phyloP scores from a whole-genome alignment of 2,113 vertebrate genomes.

The Lycaon pictus region DNA sequence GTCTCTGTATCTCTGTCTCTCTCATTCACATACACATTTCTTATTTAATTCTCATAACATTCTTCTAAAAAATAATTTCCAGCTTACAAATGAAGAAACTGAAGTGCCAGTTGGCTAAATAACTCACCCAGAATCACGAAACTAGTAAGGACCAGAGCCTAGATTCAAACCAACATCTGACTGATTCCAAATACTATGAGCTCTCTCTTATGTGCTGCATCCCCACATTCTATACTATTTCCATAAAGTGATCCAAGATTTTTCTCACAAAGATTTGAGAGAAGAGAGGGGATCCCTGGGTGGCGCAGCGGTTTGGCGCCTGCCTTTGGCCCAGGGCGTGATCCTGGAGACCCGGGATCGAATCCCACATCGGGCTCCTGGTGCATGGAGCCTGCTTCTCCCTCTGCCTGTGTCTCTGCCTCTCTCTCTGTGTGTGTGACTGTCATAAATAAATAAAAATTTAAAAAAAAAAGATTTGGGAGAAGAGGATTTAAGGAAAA shows the following conservation, averaged over 20 bases:
- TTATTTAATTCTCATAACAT: neutral
- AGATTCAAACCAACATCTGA: neutral
- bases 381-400: too few species aligned
- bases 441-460: too few species aligned
- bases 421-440: too few species aligned
- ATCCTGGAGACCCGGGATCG: too few species aligned
- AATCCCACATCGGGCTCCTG: too few species aligned
- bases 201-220: neutral
- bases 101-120: neutral
- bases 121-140: neutral
- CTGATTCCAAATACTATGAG: neutral
- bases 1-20: neutral
- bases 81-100: neutral
- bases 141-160: neutral
- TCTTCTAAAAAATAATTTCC: neutral
- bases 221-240: neutral
- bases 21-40: neutral
- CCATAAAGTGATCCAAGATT: neutral
- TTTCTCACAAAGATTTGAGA: neutral
- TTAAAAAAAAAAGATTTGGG: neutral
- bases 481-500: neutral
- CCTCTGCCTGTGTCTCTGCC: too few species aligned
- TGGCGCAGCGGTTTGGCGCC: too few species aligned
- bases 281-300: too few species aligned
- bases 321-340: too few species aligned